These are phyloP conservation scores for Cephalopterus ornatus DNA, from an alignment of 2,113 vertebrate species.

Conservation along the genomic window DNA sequence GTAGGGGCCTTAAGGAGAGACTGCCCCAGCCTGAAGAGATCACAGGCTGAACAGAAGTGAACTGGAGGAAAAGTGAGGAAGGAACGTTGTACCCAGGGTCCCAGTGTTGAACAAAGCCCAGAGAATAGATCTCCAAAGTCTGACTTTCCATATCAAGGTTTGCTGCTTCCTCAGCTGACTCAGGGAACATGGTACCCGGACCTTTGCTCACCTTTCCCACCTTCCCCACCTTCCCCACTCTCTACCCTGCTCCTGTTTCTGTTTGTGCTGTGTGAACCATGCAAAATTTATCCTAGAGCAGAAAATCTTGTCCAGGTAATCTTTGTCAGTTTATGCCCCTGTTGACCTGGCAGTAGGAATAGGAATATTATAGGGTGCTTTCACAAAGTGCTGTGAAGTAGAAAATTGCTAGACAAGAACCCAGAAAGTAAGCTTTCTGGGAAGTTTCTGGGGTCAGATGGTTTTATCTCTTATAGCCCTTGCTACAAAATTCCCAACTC, in stretches of 20 bases:
- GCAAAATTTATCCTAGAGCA: background rate
- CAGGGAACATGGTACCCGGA: accelerated
- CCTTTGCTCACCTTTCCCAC: background rate
- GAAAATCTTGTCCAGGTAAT: background rate
- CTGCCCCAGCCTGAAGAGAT: background rate
- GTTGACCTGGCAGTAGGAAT: background rate
- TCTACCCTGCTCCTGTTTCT: accelerated
- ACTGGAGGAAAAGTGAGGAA: background rate
- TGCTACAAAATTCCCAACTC: background rate
- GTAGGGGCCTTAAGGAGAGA: background rate
- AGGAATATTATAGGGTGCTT: background rate
- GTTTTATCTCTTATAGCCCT: background rate
- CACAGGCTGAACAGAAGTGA: background rate
- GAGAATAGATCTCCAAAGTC: background rate
- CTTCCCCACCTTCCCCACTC: background rate
- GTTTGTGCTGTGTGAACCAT: background rate
- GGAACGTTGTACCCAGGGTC: background rate
- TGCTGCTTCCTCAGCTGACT: background rate
- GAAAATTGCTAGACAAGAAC: background rate
- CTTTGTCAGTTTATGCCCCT: background rate
- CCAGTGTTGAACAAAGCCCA: background rate
- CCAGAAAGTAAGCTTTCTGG: background rate
- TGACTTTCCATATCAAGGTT: background rate
- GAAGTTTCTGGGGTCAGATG: background rate
- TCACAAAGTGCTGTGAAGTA: background rate